Base-by-base conservation (phyloP, 1,140 invertebrate genomes). In the Delia radicum region DNA sequence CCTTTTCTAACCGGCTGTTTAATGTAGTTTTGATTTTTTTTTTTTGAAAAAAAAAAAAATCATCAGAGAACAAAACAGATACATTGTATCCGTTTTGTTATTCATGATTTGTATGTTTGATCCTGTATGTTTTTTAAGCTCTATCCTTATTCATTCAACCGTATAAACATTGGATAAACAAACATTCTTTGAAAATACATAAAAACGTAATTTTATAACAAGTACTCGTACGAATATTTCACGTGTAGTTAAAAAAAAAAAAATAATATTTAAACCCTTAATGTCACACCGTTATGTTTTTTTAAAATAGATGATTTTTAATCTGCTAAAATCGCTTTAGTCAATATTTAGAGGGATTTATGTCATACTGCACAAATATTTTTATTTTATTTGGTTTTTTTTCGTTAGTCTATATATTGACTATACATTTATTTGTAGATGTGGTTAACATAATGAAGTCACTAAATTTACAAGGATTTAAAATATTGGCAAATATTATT, bases 161-260 rank as follows among this genome's bases (percentile, higher is more conserved):
- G 81, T 82, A 83, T 69, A 80, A 85, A 85, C 83, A 85, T 82
- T 83, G 83, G 83, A 85, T 85, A 85, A 85, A 85, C 83, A 85
- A 85, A 85, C 80, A 85, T 37, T 18, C 65, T 31, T 69, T 69
- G 15, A 74, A 48, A n/a, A 55, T 42, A 55, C n/a, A 55, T 37
- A 55, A 21, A 46, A 67, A 31, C 42, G 29, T 42, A 33, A 65
- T 73, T 71, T 24, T 67, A 18, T 75, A 77, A 77, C 72, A 76
- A 80, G 79, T 80, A 80, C 74, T 61, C 55, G 78, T 77, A 76
- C 74, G 42, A 42, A 72, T 77, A 76, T 73, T 76, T 74, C 62
- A 31, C 29, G 27, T 62, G 28, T 21, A 12, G 61, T 55, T 76
- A 63, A 24, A 37, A 24, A 63, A 27, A 2, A 10, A 63, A 63